These are phyloP conservation scores for Drosophila falleni DNA, from an alignment of 2,888 invertebrate genomes.

Conservation along the genomic window DNA sequence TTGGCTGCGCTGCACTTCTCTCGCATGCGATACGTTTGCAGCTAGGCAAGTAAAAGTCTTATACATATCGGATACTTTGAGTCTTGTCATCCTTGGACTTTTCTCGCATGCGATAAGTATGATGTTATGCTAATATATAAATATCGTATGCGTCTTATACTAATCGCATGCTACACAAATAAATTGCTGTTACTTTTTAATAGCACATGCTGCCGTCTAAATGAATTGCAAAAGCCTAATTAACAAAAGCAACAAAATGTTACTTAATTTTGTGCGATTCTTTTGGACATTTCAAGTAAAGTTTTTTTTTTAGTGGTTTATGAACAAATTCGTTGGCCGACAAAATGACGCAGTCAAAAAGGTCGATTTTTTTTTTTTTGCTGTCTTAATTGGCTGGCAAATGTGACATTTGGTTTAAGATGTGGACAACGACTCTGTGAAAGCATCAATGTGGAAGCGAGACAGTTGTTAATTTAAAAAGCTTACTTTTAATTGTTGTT, in stretches of 20 bases:
- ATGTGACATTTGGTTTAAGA: slow-evolving; percentile 12
- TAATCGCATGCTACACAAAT: slow-evolving; percentile 19
- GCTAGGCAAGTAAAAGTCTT: background rate
- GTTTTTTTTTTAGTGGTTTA: slow-evolving; percentile 17
- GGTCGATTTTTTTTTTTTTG: slow-evolving; percentile 3
- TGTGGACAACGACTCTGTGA: background rate
- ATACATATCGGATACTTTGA: background rate
- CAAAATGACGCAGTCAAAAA: slow-evolving; percentile 37
- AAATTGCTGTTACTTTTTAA: slow-evolving; percentile 1
- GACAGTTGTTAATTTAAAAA: slow-evolving; percentile 6
- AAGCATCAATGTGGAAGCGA: background rate
- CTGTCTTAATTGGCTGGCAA: slow-evolving; percentile 2
- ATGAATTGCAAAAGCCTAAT: slow-evolving; percentile 54
- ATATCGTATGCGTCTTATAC: no score
- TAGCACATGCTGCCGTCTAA: slow-evolving; percentile 16
- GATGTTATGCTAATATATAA: no score
- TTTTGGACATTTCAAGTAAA: slow-evolving; percentile 41
- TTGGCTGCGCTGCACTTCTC: slow-evolving; percentile 30
- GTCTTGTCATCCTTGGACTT: background rate
- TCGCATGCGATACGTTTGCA: slow-evolving; percentile 42
- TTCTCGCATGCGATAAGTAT: no score
- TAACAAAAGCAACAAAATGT: slow-evolving; percentile 49
- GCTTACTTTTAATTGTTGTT: background rate
- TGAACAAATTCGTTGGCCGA: slow-evolving; percentile 32
- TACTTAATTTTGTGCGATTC: slow-evolving; percentile 51